phyloP scores from a whole-genome alignment of 2,113 vertebrate genomes.

The Monarcha castaneiventris region DNA sequence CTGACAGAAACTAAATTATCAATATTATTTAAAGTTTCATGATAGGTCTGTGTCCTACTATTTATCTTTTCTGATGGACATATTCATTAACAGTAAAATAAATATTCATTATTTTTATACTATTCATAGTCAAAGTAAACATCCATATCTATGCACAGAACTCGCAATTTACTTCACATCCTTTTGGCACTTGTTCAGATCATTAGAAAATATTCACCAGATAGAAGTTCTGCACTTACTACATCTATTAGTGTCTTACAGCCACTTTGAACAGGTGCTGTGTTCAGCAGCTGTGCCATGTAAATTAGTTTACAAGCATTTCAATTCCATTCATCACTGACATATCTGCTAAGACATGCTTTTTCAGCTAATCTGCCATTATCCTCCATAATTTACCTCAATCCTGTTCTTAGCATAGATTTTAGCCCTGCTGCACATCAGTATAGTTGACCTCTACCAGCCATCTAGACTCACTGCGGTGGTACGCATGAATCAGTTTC shows the following conservation, averaged over 20 bases:
- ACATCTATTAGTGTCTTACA: background rate
- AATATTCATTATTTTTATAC: background rate
- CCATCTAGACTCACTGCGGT: background rate
- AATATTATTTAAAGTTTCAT: background rate
- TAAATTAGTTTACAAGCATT: background rate
- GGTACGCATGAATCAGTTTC: background rate
- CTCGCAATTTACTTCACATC: background rate
- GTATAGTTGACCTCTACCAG: background rate
- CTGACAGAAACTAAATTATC: background rate
- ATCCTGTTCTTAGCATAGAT: background rate
- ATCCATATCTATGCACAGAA: background rate
- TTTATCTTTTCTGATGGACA: background rate
- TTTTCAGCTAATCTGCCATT: background rate
- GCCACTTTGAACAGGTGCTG: background rate
- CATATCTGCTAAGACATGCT: background rate
- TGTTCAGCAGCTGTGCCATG: background rate
- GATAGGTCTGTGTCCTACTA: background rate
- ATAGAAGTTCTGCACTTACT: background rate
- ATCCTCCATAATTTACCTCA: background rate
- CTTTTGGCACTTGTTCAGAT: background rate
- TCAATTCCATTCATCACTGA: background rate
- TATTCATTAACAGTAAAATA: background rate
- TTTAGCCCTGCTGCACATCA: background rate
- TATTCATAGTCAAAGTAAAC: background rate
- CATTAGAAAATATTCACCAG: background rate